Evolutionary conservation across 2,113 vertebrate species (phyloP).

Genomic region (Falcunculus frontatus): DNA sequence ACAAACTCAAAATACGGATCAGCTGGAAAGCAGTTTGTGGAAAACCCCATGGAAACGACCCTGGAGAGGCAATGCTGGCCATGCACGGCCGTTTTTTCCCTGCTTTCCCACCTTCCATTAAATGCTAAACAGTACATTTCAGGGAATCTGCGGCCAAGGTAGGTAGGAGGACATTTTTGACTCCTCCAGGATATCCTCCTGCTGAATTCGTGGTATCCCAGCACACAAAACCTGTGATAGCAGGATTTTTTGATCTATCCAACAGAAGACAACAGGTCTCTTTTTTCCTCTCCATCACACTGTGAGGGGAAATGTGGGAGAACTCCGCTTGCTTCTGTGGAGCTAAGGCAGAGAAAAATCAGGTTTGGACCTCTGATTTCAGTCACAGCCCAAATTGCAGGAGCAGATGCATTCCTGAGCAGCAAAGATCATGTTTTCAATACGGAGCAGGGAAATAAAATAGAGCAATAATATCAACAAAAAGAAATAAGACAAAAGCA

Average conservation of each 20-base stretch:
- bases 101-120: rapidly evolving
- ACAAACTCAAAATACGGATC: neutral
- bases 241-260: neutral
- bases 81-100: neutral
- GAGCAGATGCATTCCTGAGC: slow-evolving; percentile 37
- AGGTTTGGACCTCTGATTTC: neutral
- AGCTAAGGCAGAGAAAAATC: neutral
- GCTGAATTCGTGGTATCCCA: neutral
- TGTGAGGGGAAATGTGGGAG: neutral
- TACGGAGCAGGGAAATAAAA: neutral
- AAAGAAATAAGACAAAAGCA: neutral
- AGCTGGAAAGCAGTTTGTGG: neutral
- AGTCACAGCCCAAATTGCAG: slow-evolving; percentile 29
- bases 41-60: neutral
- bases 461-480: neutral
- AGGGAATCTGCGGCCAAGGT: neutral
- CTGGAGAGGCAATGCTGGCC: rapidly evolving
- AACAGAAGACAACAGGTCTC: neutral
- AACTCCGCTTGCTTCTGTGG: neutral
- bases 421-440: neutral
- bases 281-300: neutral
- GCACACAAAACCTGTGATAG: neutral
- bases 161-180: neutral
- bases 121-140: neutral
- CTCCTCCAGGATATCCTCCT: neutral